Evolutionary conservation across 1,140 invertebrate genomes (phyloP).

Genomic region (Platyura marginata): DNA sequence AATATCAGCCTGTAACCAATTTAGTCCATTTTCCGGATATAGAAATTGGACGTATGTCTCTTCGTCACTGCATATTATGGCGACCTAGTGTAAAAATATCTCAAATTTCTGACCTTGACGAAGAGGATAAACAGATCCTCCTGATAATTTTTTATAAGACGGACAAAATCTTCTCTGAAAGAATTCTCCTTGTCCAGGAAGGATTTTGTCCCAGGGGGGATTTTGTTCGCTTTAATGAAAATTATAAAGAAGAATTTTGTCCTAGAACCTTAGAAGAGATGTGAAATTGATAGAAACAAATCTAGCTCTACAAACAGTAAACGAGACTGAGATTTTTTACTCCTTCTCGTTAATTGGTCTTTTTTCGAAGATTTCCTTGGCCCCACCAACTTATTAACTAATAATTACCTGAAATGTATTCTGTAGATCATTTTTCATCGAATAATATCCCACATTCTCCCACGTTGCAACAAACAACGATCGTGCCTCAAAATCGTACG

Average conservation of each 20-base stretch:
- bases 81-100: conserved; percentile 54
- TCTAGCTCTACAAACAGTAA: too few species aligned
- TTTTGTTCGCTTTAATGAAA: too few species aligned
- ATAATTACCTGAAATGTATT: conserved; percentile 30
- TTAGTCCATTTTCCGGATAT: conserved; percentile 71
- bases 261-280: too few species aligned
- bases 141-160: too few species aligned
- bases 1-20: conserved; percentile 70
- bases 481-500: conserved; percentile 37
- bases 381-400: background rate
- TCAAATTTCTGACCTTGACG: background rate
- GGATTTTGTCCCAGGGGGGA: too few species aligned
- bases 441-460: conserved; percentile 42
- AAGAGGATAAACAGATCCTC: too few species aligned
- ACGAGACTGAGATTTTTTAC: too few species aligned
- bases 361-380: background rate
- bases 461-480: conserved; percentile 50
- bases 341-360: too few species aligned
- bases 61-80: conserved; percentile 60
- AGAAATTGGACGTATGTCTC: conserved; percentile 70
- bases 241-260: too few species aligned
- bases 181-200: too few species aligned
- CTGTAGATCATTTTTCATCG: conserved; percentile 26
- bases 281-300: too few species aligned
- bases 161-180: too few species aligned